Base-by-base conservation (phyloP, 2,888 invertebrate species). In the Antheraea yamamai region DNA sequence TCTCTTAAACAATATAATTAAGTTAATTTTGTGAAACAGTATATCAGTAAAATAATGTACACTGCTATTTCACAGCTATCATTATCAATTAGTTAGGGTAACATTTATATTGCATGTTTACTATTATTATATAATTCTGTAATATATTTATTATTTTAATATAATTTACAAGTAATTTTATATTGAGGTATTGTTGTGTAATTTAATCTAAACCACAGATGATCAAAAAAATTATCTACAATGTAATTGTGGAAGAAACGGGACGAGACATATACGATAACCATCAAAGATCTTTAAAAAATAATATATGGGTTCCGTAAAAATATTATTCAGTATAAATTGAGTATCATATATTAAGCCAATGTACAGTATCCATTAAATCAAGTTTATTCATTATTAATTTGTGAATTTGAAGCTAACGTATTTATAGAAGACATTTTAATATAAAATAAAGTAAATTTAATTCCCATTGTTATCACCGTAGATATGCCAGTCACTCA, bases 181-280 rank as follows among this genome's bases (percentile, higher is more conserved):
- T 66, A n/a, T n/a, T 39, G 70, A 39, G 70, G 70, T 70, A 12
- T 39, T 70, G 39, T 20, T 20, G n/a, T 70, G 70, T 70, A 70
- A 70, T 70, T 3, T 39, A 39, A 70, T 30, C 18, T 39, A 39
- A 16, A 39, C 35, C 70, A 70, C 70, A 70, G 2, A 12, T 1
- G 3, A 12, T 39, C 39, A 39, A 39, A 39, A 70, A 70, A 61
- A 39, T 2, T 10, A 39, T 16, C 70, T 20, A 10, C 39, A 39
- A n/a, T 18, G 68, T n/a, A 39, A n/a, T 39, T 70, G n/a, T 70
- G 20, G 39, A 20, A 70, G 8, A 39, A 39, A 26, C 16, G 6
- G 16, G 0, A 61, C 61, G 7, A 61, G 23, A 61, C 47, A 7
- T 47, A 58, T 58, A 58, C n/a, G 20, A 20, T 55, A 55, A 55